Conservation (phyloP, 2,113 vertebrate genomes). For the Callithrix jacchus region DNA sequence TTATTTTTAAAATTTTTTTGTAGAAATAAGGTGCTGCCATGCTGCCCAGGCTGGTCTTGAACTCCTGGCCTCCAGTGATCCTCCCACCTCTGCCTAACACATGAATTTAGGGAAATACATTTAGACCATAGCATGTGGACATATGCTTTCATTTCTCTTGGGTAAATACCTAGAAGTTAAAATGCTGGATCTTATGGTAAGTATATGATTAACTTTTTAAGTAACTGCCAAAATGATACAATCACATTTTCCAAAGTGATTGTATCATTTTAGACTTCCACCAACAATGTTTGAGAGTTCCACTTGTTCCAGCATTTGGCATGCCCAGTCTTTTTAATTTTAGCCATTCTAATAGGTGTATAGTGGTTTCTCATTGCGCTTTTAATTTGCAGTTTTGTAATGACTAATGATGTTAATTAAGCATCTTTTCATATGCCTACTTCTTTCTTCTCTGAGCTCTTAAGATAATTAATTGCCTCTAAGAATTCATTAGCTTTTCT, state of each 20-base stretch:
- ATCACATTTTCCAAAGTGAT: neutral
- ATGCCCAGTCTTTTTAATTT: neutral
- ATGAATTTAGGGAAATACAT: neutral
- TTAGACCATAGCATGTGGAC: neutral
- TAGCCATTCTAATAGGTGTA: neutral
- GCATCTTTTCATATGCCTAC: neutral
- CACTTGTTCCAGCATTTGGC: neutral
- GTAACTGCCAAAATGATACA: neutral
- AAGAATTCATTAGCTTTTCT: constrained; percentile 14
- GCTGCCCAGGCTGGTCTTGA: too few relatives aligned
- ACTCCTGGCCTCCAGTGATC: too few relatives aligned
- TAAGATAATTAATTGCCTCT: constrained; percentile 25
- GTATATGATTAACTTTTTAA: neutral
- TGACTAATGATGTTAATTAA: constrained; percentile 8
- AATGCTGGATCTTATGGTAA: neutral
- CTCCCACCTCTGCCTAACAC: neutral
- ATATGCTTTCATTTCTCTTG: neutral
- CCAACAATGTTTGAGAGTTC: neutral
- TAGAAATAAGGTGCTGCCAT: too few relatives aligned
- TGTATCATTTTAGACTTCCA: neutral
- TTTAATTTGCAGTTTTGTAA: neutral
- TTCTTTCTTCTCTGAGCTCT: constrained; percentile 15
- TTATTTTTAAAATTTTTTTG: too few relatives aligned
- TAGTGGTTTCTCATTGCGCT: neutral
- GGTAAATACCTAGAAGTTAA: neutral